These are phyloP conservation scores for Musca domestica DNA, from an alignment of 1,140 invertebrate species.

Conservation along the genomic window DNA sequence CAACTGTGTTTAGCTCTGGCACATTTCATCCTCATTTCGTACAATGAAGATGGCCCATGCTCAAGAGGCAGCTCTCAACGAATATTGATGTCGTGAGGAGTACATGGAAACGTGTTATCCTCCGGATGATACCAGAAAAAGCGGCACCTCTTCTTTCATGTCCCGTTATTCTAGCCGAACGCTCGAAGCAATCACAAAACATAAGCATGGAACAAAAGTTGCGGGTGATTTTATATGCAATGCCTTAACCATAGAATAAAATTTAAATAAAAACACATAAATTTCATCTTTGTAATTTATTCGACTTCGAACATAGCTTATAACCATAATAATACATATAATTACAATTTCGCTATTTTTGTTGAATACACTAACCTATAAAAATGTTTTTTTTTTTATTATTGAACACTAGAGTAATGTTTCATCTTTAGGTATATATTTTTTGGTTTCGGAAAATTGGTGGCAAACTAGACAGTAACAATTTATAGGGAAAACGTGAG, in stretches of 20 bases:
- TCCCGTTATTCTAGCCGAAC: conserved; percentile 28
- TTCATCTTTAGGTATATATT: background rate
- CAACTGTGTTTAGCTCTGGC: conserved; percentile 52
- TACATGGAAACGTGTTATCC: conserved; percentile 46
- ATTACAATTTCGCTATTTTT: background rate
- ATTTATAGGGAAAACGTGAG: no score
- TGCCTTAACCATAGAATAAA: conserved; percentile 8
- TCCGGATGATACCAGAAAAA: conserved; percentile 46
- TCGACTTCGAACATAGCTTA: no score
- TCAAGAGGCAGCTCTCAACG: conserved; percentile 28
- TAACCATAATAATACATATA: background rate
- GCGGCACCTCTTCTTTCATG: conserved; percentile 45
- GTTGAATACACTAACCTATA: background rate
- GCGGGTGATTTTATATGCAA: conserved; percentile 6
- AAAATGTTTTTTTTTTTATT: background rate
- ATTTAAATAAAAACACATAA: background rate
- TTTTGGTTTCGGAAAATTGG: conserved; percentile 13
- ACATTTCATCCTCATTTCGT: conserved; percentile 37
- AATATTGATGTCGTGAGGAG: conserved; percentile 34
- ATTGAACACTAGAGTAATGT: conserved; percentile 8
- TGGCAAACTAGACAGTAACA: no score
- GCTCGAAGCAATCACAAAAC: background rate
- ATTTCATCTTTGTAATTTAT: no score
- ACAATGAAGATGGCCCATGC: conserved; percentile 32
- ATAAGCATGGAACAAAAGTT: conserved; percentile 31